phyloP scores from a whole-genome alignment of 2,888 invertebrate species.

The Pristionchus mayeri region DNA sequence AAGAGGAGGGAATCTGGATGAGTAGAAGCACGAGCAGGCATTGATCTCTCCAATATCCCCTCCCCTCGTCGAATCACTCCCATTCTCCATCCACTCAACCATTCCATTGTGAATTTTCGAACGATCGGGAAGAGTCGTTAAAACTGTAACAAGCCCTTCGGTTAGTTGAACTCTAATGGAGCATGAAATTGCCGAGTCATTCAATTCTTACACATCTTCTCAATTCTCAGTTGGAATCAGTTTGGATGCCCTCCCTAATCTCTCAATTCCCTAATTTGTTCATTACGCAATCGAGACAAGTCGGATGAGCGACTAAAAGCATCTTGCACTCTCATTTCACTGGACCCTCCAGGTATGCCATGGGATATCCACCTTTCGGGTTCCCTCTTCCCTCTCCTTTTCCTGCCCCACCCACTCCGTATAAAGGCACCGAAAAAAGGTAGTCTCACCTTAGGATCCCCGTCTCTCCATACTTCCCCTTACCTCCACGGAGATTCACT shows the following conservation, averaged over 20 bases:
- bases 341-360: background rate
- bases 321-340: background rate
- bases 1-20: background rate
- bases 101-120: too few relatives aligned
- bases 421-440: slow-evolving; percentile 40
- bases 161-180: background rate
- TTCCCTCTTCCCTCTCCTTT: background rate
- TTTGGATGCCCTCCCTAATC: background rate
- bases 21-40: too few relatives aligned
- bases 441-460: slow-evolving; percentile 2
- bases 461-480: background rate
- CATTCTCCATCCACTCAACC: too few relatives aligned
- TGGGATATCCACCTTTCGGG: slow-evolving; percentile 26
- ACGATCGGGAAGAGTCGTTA: too few relatives aligned
- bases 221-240: background rate
- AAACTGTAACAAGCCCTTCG: background rate
- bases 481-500: background rate
- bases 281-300: slow-evolving; percentile 4
- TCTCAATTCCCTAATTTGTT: background rate
- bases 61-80: too few relatives aligned
- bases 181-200: background rate
- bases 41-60: background rate
- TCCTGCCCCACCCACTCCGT: background rate
- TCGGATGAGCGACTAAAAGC: background rate
- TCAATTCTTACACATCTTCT: background rate